These are phyloP conservation scores for Drosophila pseudotakahashii DNA, from an alignment of 2,888 invertebrate species.

Conservation along the genomic window DNA sequence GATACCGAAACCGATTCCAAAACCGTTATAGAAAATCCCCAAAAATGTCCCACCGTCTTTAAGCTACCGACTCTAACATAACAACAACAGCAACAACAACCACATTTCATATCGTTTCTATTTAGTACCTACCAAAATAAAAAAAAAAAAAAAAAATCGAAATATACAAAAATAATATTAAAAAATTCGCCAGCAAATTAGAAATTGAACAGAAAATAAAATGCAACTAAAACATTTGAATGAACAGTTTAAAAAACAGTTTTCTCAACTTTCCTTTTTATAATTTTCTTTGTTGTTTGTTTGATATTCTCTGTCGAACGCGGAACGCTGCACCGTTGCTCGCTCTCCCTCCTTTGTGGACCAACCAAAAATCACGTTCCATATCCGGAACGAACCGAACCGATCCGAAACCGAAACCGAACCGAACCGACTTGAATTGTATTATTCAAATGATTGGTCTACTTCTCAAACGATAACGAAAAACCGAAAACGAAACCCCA, in stretches of 20 bases:
- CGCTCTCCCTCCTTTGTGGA: slow-evolving; percentile 57
- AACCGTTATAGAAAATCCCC: background rate
- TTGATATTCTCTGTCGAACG: slow-evolving; percentile 81
- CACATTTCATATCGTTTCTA: slow-evolving; percentile 75
- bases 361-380: slow-evolving; percentile 39
- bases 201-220: slow-evolving; percentile 36
- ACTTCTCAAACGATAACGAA: slow-evolving; percentile 41
- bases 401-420: slow-evolving; percentile 11
- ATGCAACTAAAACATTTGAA: slow-evolving; percentile 51
- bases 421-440: slow-evolving; percentile 56
- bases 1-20: slow-evolving; percentile 1
- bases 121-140: slow-evolving; percentile 27
- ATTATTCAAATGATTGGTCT: slow-evolving; percentile 80
- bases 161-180: slow-evolving; percentile 32
- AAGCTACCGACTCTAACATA: slow-evolving; percentile 61
- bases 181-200: slow-evolving; percentile 38
- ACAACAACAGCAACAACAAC: slow-evolving; percentile 76
- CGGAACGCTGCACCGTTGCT: slow-evolving; percentile 83
- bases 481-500: slow-evolving; percentile 45
- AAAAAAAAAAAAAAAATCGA: slow-evolving; percentile 21
- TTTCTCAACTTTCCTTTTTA: slow-evolving; percentile 71
- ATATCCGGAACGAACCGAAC: slow-evolving; percentile 28
- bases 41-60: slow-evolving; percentile 43
- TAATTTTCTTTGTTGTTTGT: slow-evolving; percentile 77
- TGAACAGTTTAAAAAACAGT: slow-evolving; percentile 66